Base-by-base conservation (phyloP, 2,113 vertebrate genomes). In the Hepsetus odoe region DNA sequence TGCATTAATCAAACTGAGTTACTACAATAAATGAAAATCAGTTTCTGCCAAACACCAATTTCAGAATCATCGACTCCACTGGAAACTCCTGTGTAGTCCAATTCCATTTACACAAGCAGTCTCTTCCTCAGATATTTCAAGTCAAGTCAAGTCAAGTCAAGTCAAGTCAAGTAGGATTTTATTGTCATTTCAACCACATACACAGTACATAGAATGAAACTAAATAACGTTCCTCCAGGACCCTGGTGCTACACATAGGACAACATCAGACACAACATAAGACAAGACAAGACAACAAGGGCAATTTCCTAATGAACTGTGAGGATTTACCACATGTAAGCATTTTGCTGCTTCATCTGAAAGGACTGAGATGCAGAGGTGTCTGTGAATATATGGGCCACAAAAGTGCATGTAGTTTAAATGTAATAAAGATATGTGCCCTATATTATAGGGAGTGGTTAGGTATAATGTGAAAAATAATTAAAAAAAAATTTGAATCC, bases 11-110 rank as follows among this genome's bases (percentile, higher is more conserved):
- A 68, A 74, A 82, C 72, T 69, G 53, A 62, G 32, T 40, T 77
- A 77, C 20, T 13, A 16, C 42, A 82, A 78, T 78, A 74, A 82
- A 74, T 69, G 64, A 62, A 82, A 77, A 82, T 82, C 74, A 78
- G 69, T 69, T 55, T 70, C 77, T 61, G 74, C 76, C 49, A 74
- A 20, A 77, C 42, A 73, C 32, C 69, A 74, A 69, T 44, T 69
- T 55, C 4, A 3, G 64, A 42, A 73, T 59, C 42, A 40, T 74
- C 26, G 42, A 68, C 40, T 74, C 42, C 28, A 33, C 38, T 74
- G 56, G 56, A 68, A 61, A 61, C 32, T 66, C 66, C 70, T 8
- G 56, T 61, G 46, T 32, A 55, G 32, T 82, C 42, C 53, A 77
- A 20, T 73, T 73, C 58, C 28, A 35, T 59, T 59, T 30, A 59